A percentile compares a stretch with the other conserved stretches of the same genome.
Evolutionary conservation across 2,888 invertebrate genomes (phyloP).

Genomic region (Isoperla grammatica): DNA sequence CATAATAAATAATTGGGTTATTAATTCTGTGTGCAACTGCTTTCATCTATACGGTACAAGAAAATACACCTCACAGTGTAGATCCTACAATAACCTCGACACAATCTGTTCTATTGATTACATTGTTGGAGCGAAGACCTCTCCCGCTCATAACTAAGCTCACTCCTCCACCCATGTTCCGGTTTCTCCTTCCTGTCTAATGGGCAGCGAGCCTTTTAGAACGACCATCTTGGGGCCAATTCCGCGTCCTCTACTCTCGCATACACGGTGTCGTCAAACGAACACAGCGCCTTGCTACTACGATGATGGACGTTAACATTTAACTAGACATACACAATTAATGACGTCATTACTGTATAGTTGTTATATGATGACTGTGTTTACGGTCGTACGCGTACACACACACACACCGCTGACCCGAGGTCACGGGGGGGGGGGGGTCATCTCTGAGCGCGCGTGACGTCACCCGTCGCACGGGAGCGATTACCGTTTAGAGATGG

Average conservation of each 20-base stretch:
- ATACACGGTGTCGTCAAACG: neutral
- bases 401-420: neutral
- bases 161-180: too few species aligned
- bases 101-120: too few species aligned
- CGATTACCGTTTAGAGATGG: conserved; percentile 16
- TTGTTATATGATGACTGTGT: conserved; percentile 9
- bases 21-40: too few species aligned
- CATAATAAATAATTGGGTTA: too few species aligned
- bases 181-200: neutral
- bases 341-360: conserved; percentile 1
- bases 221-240: conserved; percentile 5
- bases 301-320: conserved; percentile 8
- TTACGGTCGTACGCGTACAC: neutral
- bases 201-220: neutral
- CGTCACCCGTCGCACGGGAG: neutral
- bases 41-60: too few species aligned
- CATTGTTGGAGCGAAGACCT: too few species aligned
- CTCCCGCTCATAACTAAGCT: too few species aligned
- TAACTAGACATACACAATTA: neutral
- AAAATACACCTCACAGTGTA: too few species aligned
- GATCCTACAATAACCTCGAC: too few species aligned
- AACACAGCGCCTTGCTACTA: neutral
- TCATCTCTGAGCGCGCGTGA: neutral
- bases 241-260: neutral
- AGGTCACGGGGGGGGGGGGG: conserved; percentile 15